Conservation (phyloP, 2,113 vertebrate genomes). For the Microtus oregoni region DNA sequence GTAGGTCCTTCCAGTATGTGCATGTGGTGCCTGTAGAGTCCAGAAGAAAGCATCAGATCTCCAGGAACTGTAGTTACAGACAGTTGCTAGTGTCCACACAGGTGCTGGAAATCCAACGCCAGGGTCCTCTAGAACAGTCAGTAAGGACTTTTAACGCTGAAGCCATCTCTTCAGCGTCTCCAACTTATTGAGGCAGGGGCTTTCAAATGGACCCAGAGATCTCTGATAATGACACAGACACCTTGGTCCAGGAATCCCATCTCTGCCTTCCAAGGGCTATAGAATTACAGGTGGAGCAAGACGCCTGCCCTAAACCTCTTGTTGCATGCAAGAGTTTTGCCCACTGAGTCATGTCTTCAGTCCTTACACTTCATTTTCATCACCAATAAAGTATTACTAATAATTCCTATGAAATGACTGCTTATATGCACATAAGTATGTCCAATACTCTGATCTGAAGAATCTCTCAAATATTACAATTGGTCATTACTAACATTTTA, state of each 20-base stretch:
- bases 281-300: neutral
- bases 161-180: neutral
- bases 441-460: neutral
- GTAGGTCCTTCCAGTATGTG: neutral
- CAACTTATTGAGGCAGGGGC: neutral
- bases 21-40: neutral
- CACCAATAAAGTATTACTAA: neutral
- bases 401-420: constrained; percentile 6
- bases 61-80: neutral
- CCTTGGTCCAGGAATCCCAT: neutral
- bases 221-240: neutral
- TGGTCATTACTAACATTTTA: constrained; percentile 33
- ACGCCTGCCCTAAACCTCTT: neutral
- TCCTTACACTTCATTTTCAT: neutral
- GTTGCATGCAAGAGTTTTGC: neutral
- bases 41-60: neutral
- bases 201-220: neutral
- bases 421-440: neutral
- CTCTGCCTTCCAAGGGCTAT: neutral
- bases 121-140: neutral
- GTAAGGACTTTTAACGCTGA: neutral
- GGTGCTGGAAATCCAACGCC: neutral
- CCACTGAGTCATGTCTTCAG: neutral
- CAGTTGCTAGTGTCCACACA: neutral
- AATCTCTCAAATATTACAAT: neutral